Evolutionary conservation across 2,797 vertebrate genomes (phyloP).

Genomic region (Neostethus bicornis): DNA sequence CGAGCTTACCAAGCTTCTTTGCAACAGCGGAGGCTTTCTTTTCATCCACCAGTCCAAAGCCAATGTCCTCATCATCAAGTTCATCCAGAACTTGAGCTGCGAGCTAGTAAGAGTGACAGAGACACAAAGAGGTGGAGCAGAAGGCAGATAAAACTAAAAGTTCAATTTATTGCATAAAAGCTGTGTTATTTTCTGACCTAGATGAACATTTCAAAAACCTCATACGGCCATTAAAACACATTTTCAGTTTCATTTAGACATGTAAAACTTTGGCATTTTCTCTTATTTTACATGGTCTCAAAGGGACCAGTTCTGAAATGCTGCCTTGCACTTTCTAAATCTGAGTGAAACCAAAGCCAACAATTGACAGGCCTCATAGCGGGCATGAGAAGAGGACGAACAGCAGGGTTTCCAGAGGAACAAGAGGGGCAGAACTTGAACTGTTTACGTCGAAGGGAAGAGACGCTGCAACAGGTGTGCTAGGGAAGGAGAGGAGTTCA

Average conservation of each 20-base stretch:
- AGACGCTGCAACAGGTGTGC: constrained; percentile 67
- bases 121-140: constrained; percentile 21
- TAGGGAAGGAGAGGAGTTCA: constrained; percentile 37
- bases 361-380: constrained; percentile 63
- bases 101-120: constrained; percentile 74
- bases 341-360: constrained; percentile 72
- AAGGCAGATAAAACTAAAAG: neutral
- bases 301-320: constrained; percentile 58
- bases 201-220: constrained; percentile 10
- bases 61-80: constrained; percentile 88
- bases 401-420: constrained; percentile 43
- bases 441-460: constrained; percentile 48
- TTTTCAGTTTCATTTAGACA: constrained; percentile 38
- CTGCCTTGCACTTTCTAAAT: constrained; percentile 77
- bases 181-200: neutral
- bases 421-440: constrained; percentile 61
- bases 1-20: constrained; percentile 86
- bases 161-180: neutral
- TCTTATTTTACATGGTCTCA: constrained; percentile 56
- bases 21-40: constrained; percentile 85
- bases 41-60: constrained; percentile 90
- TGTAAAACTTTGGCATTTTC: constrained; percentile 37
- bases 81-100: constrained; percentile 92
- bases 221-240: constrained; percentile 22
- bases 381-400: constrained; percentile 32